These are phyloP conservation scores for Choristoneura fumiferana DNA, from an alignment of 1,140 invertebrate genomes.

Conservation along the genomic window DNA sequence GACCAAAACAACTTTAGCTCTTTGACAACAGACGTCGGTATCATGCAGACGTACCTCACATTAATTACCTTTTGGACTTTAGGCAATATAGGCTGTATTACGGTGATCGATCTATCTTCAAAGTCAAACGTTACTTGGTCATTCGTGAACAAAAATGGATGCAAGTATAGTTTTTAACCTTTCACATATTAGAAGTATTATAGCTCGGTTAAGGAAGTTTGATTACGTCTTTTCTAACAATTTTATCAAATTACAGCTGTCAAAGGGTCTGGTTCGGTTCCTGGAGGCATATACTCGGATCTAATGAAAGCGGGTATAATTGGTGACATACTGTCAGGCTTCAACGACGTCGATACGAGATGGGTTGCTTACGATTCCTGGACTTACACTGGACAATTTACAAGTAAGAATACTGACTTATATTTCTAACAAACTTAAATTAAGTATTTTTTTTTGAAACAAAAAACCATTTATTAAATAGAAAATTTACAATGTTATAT, in stretches of 20 bases:
- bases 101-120: slow-evolving; percentile 16
- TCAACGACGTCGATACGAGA: slow-evolving; percentile 89
- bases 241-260: slow-evolving; percentile 53
- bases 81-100: slow-evolving; percentile 9
- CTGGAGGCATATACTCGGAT: slow-evolving; percentile 93
- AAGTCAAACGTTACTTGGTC: slow-evolving; percentile 50
- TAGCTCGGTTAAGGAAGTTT: no score
- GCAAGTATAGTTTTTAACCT: slow-evolving; percentile 50
- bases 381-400: slow-evolving; percentile 84
- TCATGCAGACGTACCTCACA: background rate
- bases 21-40: background rate
- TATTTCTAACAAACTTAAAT: no score
- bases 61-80: background rate
- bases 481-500: no score
- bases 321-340: slow-evolving; percentile 84
- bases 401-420: slow-evolving; percentile 62
- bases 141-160: slow-evolving; percentile 54
- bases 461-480: no score
- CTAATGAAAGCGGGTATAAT: slow-evolving; percentile 82
- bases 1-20: background rate
- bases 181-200: no score
- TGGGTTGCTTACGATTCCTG: slow-evolving; percentile 91
- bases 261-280: slow-evolving; percentile 80
- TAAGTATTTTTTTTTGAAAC: no score
- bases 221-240: no score